These are phyloP conservation scores for Albula goreensis DNA, from an alignment of 2,113 vertebrate species.

Conservation along the genomic window DNA sequence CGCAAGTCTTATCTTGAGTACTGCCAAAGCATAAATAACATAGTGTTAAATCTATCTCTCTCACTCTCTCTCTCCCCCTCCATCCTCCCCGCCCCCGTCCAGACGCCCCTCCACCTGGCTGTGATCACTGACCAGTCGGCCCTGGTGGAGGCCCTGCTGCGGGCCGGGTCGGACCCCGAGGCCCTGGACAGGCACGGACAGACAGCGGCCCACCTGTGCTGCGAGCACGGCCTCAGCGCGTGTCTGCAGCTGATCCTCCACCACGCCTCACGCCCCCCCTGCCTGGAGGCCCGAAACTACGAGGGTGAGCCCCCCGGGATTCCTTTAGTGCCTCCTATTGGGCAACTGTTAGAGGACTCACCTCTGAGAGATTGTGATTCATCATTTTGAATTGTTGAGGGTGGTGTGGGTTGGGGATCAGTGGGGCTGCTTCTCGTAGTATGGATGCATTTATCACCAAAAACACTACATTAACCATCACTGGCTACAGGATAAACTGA, in stretches of 20 bases:
- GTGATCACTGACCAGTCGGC: constrained; percentile 79
- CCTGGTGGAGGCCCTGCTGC: constrained; percentile 70
- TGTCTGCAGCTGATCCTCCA: constrained; percentile 73
- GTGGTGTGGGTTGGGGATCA: no score
- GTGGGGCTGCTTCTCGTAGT: no score
- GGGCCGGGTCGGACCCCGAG: constrained; percentile 70
- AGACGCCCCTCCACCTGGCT: constrained; percentile 87
- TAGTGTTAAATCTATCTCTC: not conserved
- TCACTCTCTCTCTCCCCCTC: constrained; percentile 2
- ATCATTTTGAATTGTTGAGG: no score
- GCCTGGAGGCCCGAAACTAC: constrained; percentile 78
- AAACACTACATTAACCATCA: no score
- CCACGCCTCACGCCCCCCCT: constrained; percentile 38
- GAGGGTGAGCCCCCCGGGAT: constrained; percentile 69
- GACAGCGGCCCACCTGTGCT: constrained; percentile 79
- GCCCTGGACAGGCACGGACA: constrained; percentile 83
- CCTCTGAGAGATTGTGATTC: no score
- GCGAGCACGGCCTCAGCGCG: constrained; percentile 70
- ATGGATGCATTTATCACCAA: no score
- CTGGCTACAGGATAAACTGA: no score
- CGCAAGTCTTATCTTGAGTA: no score
- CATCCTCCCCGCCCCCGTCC: not conserved
- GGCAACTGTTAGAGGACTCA: no score
- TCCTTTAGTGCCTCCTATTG: not conserved
- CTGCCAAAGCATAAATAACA: no score